Conservation (phyloP, 2,797 vertebrate genomes). For the Aplochiton taeniatus region DNA sequence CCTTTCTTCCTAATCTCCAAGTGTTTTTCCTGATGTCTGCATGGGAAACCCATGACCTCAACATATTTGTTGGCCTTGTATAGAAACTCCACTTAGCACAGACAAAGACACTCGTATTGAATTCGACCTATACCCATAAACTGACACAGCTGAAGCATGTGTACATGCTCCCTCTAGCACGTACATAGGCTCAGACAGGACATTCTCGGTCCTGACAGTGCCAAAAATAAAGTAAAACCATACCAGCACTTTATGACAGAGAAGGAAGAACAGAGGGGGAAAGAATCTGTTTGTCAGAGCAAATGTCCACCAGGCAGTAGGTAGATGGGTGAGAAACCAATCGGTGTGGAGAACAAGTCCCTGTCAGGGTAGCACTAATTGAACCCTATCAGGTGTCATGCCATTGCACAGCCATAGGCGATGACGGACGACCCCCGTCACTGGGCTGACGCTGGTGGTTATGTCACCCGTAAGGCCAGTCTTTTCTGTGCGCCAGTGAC, state of each 20-base stretch:
- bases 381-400: conserved; percentile 35
- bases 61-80: conserved; percentile 19
- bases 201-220: too few species aligned
- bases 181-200: too few species aligned
- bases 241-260: too few species aligned
- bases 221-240: too few species aligned
- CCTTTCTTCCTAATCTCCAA: background rate
- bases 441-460: conserved; percentile 36
- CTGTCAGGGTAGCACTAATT: conserved; percentile 35
- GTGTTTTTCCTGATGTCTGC: background rate
- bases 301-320: too few species aligned
- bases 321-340: background rate
- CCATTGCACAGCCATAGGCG: conserved; percentile 24
- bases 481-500: conserved; percentile 26
- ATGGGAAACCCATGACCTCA: conserved; percentile 22
- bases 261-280: too few species aligned
- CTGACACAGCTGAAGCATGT: conserved; percentile 3
- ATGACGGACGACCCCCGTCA: conserved; percentile 47
- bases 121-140: background rate
- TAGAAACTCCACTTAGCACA: too few species aligned
- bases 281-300: too few species aligned
- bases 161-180: conserved; percentile 1
- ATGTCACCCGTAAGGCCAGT: conserved; percentile 39
- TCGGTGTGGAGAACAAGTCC: conserved; percentile 48
- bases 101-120: conserved; percentile 7